These are phyloP conservation scores for Xestia xanthographa DNA, from an alignment of 2,888 invertebrate species.

Conservation along the genomic window DNA sequence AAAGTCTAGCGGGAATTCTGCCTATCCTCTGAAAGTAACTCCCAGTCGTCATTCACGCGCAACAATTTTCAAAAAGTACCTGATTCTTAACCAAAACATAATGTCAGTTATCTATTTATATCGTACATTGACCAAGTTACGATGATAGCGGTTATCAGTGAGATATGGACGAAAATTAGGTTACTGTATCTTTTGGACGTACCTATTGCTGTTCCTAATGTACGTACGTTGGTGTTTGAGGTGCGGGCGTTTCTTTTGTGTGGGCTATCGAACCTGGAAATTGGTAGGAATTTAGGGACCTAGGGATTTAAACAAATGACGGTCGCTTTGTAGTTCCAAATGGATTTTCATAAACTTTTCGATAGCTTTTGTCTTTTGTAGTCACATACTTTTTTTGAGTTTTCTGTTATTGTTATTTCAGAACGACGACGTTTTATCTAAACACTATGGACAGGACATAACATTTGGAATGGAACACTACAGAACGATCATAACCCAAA, in stretches of 20 bases:
- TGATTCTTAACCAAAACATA: constrained; percentile 51
- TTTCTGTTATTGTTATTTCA: not conserved
- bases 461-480: not conserved
- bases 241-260: not conserved
- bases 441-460: not conserved
- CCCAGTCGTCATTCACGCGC: not conserved
- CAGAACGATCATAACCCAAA: not conserved
- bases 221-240: constrained; percentile 7
- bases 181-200: constrained; percentile 70
- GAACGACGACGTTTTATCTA: not conserved
- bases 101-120: constrained; percentile 63
- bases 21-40: not conserved
- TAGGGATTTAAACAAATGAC: not conserved
- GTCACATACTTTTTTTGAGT: not conserved
- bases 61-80: constrained; percentile 37
- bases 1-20: not conserved
- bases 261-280: not conserved
- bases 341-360: not conserved
- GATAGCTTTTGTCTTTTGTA: not conserved
- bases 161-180: constrained; percentile 79
- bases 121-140: constrained; percentile 82
- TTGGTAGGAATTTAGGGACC: too few species aligned
- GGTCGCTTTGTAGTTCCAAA: not conserved
- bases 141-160: constrained; percentile 71
- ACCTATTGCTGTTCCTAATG: constrained; percentile 17